Evolutionary conservation across 2,113 vertebrate species (phyloP).

Genomic region (Coregonus clupeaformis): DNA sequence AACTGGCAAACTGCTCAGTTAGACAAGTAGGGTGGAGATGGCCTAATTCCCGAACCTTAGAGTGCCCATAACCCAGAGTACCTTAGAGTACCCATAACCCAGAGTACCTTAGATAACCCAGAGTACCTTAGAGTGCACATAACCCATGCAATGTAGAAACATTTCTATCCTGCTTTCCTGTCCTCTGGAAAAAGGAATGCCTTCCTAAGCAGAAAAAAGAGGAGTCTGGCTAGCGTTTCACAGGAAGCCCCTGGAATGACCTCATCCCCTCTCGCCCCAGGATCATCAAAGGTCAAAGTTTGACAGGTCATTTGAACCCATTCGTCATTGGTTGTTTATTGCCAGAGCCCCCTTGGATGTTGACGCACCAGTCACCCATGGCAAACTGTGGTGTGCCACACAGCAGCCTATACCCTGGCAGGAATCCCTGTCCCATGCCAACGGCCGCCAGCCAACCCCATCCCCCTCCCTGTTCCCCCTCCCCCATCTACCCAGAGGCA

Average conservation of each 20-base stretch:
- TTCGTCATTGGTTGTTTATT: conserved; percentile 79
- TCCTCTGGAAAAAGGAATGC: conserved; percentile 26
- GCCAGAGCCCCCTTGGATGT: conserved; percentile 71
- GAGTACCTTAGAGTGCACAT: too few species aligned
- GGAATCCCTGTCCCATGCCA: conserved; percentile 62
- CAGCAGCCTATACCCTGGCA: conserved; percentile 62
- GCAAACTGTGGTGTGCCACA: conserved; percentile 55
- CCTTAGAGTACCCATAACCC: too few species aligned
- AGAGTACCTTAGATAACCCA: too few species aligned
- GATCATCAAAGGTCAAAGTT: conserved; percentile 81
- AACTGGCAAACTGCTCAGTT: too few species aligned
- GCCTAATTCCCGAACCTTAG: too few species aligned
- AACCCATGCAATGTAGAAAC: conserved; percentile 22
- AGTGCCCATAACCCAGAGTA: too few species aligned
- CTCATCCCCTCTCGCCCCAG: conserved; percentile 64
- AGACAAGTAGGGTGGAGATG: too few species aligned
- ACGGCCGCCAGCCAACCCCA: conserved; percentile 40
- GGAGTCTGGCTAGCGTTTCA: conserved; percentile 23
- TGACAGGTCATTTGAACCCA: conserved; percentile 78
- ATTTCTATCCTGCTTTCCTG: conserved; percentile 7
- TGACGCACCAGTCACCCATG: conserved; percentile 72
- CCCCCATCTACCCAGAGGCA: too few species aligned
- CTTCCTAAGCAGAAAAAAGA: conserved; percentile 15
- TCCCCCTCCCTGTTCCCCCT: neutral
- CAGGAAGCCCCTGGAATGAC: conserved; percentile 70